Evolutionary conservation across 2,797 vertebrate species (phyloP), one percentile per base, ranked within the genome.

Genomic region (Pseudochromis fuscus): DNA sequence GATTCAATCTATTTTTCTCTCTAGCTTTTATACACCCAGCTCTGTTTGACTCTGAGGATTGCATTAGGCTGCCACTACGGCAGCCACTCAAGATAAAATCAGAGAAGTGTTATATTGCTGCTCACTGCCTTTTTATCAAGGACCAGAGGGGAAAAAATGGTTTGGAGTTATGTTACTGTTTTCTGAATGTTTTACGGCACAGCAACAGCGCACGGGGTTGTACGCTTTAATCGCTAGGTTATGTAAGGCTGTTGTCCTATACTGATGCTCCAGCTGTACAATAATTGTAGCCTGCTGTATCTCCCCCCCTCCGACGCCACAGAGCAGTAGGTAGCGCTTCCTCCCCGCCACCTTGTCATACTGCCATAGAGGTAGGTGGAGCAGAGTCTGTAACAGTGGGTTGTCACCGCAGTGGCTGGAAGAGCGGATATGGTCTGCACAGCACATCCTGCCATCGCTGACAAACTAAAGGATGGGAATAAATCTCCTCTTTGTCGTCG

Each of bases 281-380:
- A 79, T 89, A 91, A 90, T 91, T 91, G 75, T 56, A 88, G 84
- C 81, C 82, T 89, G 84, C 83, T 88, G 64, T 28, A 40, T 52
- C 61, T 81, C 74, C 52, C 67, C 42, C 25, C 66, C 56, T 69
- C n/a, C 59, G 72, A 73, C 70, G 69, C 74, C 52, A 77, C 68
- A 44, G 60, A 73, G 71, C 76, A 80, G 78, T 77, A 79, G 78
- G 70, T 79, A 83, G 57, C 79, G 65, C 82, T 83, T 84, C 62
- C 71, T 46, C 66, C 44, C 77, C 42, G 77, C 74, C 65, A 75
- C 85, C 72, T 82, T 89, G 84, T 90, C 88, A 87, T 73, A 65
- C 79, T 67, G 71, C 49, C 46, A 25, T 58, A 75, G 72, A 64
- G 59, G 79, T 77, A 87, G 87, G 82, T 82, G 77, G 81, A 82